A percentile compares a stretch with the other conserved stretches of the same genome.
These are phyloP conservation scores for Stratiomys singularior DNA, from an alignment of 2,888 invertebrate genomes.

Conservation along the genomic window DNA sequence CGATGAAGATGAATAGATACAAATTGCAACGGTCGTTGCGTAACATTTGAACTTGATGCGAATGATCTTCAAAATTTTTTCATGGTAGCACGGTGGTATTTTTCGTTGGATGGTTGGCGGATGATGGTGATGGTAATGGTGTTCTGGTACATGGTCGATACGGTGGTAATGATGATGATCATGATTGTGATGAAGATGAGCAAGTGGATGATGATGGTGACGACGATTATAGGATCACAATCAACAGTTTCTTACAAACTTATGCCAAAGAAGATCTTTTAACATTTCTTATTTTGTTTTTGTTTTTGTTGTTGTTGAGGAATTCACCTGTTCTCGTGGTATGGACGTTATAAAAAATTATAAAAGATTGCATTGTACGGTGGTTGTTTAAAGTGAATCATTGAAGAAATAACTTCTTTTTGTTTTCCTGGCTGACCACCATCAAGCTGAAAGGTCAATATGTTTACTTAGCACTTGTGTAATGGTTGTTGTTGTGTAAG, in stretches of 20 bases:
- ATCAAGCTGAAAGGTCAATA: neutral
- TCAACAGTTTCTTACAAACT: neutral
- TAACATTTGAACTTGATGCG: conserved; percentile 42
- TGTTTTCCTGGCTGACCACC: neutral
- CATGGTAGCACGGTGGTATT: conserved; percentile 8
- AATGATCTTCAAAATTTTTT: conserved; percentile 41
- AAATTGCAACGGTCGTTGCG: conserved; percentile 33
- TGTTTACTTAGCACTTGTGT: neutral
- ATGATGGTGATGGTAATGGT: conserved; percentile 25
- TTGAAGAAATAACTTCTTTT: neutral
- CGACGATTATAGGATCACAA: neutral
- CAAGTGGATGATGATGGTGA: neutral
- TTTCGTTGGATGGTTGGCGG: neutral
- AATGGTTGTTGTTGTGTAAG: neutral
- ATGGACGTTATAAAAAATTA: too few relatives aligned
- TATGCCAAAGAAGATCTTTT: neutral
- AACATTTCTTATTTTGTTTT: too few relatives aligned
- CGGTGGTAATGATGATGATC: neutral
- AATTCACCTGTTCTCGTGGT: neutral
- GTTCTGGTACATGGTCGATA: neutral
- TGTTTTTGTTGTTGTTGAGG: too few relatives aligned
- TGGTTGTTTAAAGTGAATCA: too few relatives aligned
- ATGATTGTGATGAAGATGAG: neutral
- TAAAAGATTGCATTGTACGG: too few relatives aligned
- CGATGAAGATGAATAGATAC: neutral